Base-by-base conservation (phyloP, 2,113 vertebrate species). In the Neoarius graeffei region DNA sequence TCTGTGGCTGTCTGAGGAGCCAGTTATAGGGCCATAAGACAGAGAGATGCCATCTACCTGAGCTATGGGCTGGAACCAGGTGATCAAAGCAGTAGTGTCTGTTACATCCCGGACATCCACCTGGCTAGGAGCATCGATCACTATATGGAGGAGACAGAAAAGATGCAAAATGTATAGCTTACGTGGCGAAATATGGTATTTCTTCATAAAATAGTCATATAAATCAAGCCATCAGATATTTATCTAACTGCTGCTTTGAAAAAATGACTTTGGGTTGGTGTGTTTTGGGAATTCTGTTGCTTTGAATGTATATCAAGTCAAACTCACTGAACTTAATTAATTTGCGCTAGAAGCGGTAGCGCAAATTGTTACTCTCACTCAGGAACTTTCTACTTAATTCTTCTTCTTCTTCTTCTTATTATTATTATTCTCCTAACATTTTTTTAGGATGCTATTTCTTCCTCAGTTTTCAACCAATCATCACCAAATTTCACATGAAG, bases 51-150 rank as follows among this genome's bases (percentile, higher is more conserved):
- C 91, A 0, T 99, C 97, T 0, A 99, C 96, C 74, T 96, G 93
- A 23, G 98, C 97, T 87, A 98, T 91, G 1, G 98, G 98, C 86
- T 97, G 98, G 92, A 95, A 96, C 98, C 98, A 99, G 0, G 97
- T 98, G 92, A 99, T 93, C 42, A 99, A 94, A 0, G 97, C 98
- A 0, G 98, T 98, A 62, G 95, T 97, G 93, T 99, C 98, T 0
- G 97, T 99, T 87, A 99, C 94, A 0, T 99, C 97, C n/a, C 94
- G 97, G 59, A 97, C 96, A n/a, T 98, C 96, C 0, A 99, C 94
- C 86, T 98, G 97, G 90, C 96, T 96, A 13, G 98, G 98, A 23
- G 96, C 96, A 54, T 99, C 98, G 0, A 99, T 95, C 87, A 94
- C 98, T 99, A 91, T 0, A 86, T 50, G 71, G 10, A 50, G 56